Percentiles rank a stretch among this genome's conserved stretches.
phyloP scores from a whole-genome alignment of 2,888 invertebrate species.

The Drosophila yooni region DNA sequence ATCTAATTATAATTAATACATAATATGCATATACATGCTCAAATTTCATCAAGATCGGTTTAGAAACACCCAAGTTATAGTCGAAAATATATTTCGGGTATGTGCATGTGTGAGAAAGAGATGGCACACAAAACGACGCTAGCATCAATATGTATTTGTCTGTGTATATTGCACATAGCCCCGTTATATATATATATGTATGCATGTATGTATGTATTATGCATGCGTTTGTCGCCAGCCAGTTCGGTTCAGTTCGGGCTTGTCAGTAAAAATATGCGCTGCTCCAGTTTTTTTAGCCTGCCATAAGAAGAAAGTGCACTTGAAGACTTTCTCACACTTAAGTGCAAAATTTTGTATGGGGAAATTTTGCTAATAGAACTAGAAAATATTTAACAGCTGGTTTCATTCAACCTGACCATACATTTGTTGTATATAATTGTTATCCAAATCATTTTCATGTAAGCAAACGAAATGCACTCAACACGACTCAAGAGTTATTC shows the following conservation, averaged over 20 bases:
- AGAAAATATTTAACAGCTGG: not conserved
- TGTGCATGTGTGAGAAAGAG: too few species aligned
- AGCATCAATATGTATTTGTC: too few species aligned
- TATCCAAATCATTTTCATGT: not conserved
- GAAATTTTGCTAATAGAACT: not conserved
- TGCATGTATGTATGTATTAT: not conserved
- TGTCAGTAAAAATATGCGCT: not conserved
- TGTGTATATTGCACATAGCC: too few species aligned
- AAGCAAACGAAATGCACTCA: not conserved
- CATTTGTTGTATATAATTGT: not conserved
- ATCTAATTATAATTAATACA: not conserved
- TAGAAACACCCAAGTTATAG: not conserved
- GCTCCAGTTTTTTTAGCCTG: too few species aligned
- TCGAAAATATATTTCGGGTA: fast-evolving
- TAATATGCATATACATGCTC: not conserved
- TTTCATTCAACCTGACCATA: not conserved
- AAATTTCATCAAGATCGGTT: not conserved
- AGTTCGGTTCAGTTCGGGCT: not conserved
- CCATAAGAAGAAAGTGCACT: not conserved
- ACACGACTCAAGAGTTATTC: not conserved
- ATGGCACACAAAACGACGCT: too few species aligned
- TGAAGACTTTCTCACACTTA: not conserved
- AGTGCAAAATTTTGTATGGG: not conserved
- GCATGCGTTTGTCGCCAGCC: too few species aligned
- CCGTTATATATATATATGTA: not conserved